Evolutionary conservation across 1,140 invertebrate species (phyloP), one percentile per base, ranked within the genome.

Genomic region (Conopomorpha cramerella): DNA sequence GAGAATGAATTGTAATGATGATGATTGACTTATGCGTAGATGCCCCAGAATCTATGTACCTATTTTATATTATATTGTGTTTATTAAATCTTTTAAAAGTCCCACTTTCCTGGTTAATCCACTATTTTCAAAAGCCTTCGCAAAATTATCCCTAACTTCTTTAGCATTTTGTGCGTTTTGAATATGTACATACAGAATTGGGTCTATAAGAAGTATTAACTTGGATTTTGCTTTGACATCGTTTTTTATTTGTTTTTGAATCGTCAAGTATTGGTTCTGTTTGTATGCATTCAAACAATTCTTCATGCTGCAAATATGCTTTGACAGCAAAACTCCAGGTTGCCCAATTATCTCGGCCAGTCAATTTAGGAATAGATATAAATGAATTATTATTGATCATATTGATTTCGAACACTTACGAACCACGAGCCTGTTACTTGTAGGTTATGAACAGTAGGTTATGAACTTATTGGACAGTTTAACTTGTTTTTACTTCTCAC

Each of bases 241-340:
- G 8, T 23, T 34, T 23, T 34, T 34, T 3, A 3, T 34, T 8
- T 25, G 16, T n/a, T n/a, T n/a, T n/a, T n/a, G n/a, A n/a, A n/a
- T n/a, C n/a, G n/a, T n/a, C n/a, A n/a, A n/a, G n/a, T 4, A 8
- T 12, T 10, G 32, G 1, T 19, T 4, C 6, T 2, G 10, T 11
- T 19, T 34, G 3, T 2, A 34, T 11, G 8, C 32, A 34, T 23
- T 34, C 16, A 3, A 7, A 23, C 8, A 34, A 23, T 11, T 34
- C 32, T 17, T 34, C 32, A 13, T 11, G 17, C 10, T 34, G 32
- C 12, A 34, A 4, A 12, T 34, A 34, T 3, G 32, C 32, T 23
- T 25, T 34, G 1, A 34, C 32, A 10, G 32, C 32, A 23, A 34
- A 34, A 34, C 17, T 34, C 32, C 32, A 34, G 12, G 8, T 34